Evolutionary conservation across 1,140 invertebrate species (phyloP).

Genomic region (Halyomorpha halys): DNA sequence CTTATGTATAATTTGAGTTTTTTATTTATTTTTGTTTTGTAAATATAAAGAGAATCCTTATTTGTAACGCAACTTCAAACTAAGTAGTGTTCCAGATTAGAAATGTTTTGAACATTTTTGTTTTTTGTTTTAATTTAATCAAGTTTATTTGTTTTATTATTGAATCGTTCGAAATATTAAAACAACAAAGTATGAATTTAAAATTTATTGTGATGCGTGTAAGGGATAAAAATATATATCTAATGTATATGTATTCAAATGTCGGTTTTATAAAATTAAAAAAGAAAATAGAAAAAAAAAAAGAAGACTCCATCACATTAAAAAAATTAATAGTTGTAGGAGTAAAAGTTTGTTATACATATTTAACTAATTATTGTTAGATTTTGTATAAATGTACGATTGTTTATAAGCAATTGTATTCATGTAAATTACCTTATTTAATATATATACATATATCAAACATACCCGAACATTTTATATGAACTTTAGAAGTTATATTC

Average conservation of each 20-base stretch:
- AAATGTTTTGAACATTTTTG: too few species aligned
- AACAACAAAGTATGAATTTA: background rate
- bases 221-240: background rate
- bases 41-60: too few species aligned
- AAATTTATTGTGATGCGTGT: background rate
- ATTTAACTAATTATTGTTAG: background rate
- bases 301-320: background rate
- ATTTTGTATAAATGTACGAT: slow-evolving; percentile 9
- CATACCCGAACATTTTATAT: slow-evolving; percentile 9
- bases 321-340: slow-evolving; percentile 2
- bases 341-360: slow-evolving; percentile 2
- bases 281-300: background rate
- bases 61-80: too few species aligned
- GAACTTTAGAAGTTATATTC: slow-evolving; percentile 17
- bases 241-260: background rate
- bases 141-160: background rate
- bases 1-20: too few species aligned
- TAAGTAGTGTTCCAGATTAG: too few species aligned
- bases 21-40: too few species aligned
- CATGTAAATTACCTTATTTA: background rate
- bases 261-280: background rate
- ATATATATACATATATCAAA: background rate
- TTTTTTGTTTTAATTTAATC: background rate
- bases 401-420: background rate
- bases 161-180: background rate